Percentiles rank a stretch among this genome's conserved stretches.
Conservation (phyloP, 2,888 invertebrate species). For the Lepidocyrtinus sp. region DNA sequence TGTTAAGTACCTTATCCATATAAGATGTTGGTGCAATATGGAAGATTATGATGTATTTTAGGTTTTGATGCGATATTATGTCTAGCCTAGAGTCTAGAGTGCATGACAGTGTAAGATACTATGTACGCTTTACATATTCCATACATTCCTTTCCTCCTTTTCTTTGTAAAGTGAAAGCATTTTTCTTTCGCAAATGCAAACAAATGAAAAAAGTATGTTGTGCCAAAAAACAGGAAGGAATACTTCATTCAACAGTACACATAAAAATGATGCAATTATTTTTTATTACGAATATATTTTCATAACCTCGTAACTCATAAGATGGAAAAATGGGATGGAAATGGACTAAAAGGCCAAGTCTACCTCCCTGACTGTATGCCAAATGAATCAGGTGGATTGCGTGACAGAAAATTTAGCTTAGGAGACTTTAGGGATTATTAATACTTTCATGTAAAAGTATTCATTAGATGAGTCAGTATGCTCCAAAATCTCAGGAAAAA, state of each 20-base stretch:
- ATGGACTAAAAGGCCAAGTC: too few species aligned
- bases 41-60: slow-evolving; percentile 34
- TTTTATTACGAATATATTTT: background rate
- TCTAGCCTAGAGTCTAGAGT: slow-evolving; percentile 6
- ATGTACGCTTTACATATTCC: too few species aligned
- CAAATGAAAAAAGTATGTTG: background rate
- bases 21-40: background rate
- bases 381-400: too few species aligned
- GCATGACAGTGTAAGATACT: too few species aligned
- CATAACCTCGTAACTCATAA: too few species aligned
- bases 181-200: background rate
- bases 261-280: slow-evolving; percentile 18
- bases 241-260: background rate
- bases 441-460: too few species aligned
- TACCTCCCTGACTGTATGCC: too few species aligned
- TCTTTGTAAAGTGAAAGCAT: slow-evolving; percentile 28
- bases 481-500: too few species aligned
- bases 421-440: too few species aligned
- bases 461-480: too few species aligned
- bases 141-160: background rate
- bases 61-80: slow-evolving; percentile 27
- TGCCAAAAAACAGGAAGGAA: background rate
- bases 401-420: too few species aligned
- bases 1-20: slow-evolving; percentile 17
- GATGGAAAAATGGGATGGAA: too few species aligned